Evolutionary conservation across 2,797 vertebrate genomes (phyloP), one percentile per base, ranked within the genome.

Genomic region (Pantherophis alleghaniensis): DNA sequence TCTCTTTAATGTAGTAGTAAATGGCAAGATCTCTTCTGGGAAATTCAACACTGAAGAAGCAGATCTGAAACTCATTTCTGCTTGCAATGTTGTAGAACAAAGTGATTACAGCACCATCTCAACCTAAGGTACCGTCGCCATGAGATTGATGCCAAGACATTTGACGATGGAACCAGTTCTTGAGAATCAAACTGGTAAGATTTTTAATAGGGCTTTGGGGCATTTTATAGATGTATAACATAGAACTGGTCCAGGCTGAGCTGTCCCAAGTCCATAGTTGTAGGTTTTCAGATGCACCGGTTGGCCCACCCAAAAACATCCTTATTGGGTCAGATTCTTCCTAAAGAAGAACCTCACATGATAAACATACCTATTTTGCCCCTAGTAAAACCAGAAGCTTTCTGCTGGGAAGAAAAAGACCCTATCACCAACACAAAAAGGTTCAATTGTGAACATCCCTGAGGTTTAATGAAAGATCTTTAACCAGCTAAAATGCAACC

Each of bases 1-100:
- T 57, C 9, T 94, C 93, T 94, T 91, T 91, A 95, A 95, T 91
- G 37, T 55, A 37, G 32, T 63, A 94, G 37, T 60, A 93, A 92
- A 91, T 86, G 3, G 89, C 89, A 94, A 94, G 91, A 91, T 91
- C 74, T 94, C 92, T 91, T 93, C 28, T 57, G 87, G 66, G 60
- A 91, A 28, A n/a, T 56, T 86, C 93, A 92, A 88, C 92, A 59
- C 22, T 92, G 28, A 51, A 86, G 51, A 51, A 28, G 24, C 12
- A 87, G 94, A 3, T 26, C 37, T 7, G 5, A 18, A 51, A 28
- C 32, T 57, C 32, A 74, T 92, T 92, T 69, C 61, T 42, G 32
- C 61, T 51, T 69, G 60, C 3, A 55, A 51, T 11, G 22, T 26
- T 92, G 60, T 69, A 56, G 87, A 92, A 69, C 59, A 24, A 28